Evolutionary conservation across 2,113 vertebrate genomes (phyloP).

Genomic region (Phalacrocorax pelagicus): DNA sequence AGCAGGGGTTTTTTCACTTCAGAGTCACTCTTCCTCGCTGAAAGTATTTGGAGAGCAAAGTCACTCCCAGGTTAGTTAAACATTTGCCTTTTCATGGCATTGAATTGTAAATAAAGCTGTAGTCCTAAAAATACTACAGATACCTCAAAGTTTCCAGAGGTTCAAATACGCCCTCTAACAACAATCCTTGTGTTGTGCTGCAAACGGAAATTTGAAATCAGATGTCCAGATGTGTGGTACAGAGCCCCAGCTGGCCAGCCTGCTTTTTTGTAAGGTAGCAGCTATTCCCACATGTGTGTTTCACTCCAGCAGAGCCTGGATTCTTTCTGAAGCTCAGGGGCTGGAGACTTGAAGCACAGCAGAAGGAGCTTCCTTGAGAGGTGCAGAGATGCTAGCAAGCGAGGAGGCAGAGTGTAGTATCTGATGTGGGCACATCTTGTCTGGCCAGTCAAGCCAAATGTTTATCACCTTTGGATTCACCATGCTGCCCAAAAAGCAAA

Average conservation of each 20-base stretch:
- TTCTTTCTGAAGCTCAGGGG: neutral
- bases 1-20: neutral
- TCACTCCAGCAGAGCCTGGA: neutral
- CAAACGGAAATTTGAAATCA: neutral
- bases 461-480: conserved; percentile 34
- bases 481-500: conserved; percentile 17
- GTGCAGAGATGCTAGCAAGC: neutral
- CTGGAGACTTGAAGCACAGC: neutral
- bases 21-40: neutral
- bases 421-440: neutral
- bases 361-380: conserved; percentile 18
- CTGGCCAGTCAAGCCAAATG: conserved; percentile 14
- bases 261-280: neutral
- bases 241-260: neutral
- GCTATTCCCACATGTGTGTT: neutral
- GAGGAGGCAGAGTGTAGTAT: neutral
- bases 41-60: conserved; percentile 5
- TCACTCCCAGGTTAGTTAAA: neutral
- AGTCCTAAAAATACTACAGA: neutral
- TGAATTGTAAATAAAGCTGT: neutral
- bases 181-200: neutral
- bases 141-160: neutral
- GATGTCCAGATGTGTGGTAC: neutral
- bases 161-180: neutral
- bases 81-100: neutral